Base-by-base conservation (phyloP, 2,113 vertebrate species). In the Muntiacus reevesi region DNA sequence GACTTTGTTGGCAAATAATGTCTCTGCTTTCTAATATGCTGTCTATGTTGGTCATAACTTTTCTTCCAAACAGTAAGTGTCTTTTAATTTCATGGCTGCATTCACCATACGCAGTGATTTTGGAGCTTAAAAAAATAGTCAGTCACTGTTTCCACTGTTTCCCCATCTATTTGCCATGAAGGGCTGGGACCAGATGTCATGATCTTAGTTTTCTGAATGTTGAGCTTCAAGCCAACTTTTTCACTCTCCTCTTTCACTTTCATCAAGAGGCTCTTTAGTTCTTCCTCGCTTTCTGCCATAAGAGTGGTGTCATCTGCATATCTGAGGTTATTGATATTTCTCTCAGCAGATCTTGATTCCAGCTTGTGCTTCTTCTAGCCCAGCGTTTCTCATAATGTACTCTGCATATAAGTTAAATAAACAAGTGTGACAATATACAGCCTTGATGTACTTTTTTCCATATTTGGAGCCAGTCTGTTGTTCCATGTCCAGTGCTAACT, bases 231-330 rank as follows among this genome's bases (percentile, higher is more conserved):
- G 30, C 30, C 30, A 64, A 64, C 28, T 33, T 64, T 64, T 33
- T 64, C 30, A 16, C 30, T 64, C 60, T 64, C 7, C 30, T 64
- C 30, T 62, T 62, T 64, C 60, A 64, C 60, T 60, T 60, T 60
- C 59, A 30, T 60, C 27, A 60, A 60, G 59, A 60, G 27, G 12
- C 27, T 60, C 14, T 60, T 60, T 60, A 60, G 27, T 60, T 30
- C 27, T 30, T 30, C 5, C 2, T 60, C 0, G 0, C 27, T 60
- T 60, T 60, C 59, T 60, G 27, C 59, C 59, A 60, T 60, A 60
- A 30, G 12, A 12, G 12, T 60, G 60, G 60, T 16, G 14, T 2
- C 60, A 64, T 64, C 60, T 64, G 60, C 28, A 16, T 64, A 64
- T 64, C 60, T 64, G 7, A 64, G 30, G 1, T 62, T 62, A 33